Conservation (phyloP, 2,888 invertebrate genomes). For the Leptinotarsa rubiginosa region DNA sequence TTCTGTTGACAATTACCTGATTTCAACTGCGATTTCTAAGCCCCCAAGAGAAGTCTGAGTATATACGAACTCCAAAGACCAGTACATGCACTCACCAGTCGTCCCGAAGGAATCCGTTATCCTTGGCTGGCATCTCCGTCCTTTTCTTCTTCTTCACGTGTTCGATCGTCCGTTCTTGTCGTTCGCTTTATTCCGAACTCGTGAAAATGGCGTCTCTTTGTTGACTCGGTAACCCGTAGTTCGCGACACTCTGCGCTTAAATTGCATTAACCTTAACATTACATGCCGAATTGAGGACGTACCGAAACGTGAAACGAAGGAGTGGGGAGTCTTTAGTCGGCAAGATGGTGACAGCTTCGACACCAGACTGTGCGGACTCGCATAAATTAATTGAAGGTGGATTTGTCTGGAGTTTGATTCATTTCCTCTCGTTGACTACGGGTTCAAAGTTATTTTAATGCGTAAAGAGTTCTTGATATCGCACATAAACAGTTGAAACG, state of each 20-base stretch:
- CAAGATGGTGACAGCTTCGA: conserved; percentile 52
- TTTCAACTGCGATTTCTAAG: conserved; percentile 41
- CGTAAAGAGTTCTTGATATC: too few species aligned
- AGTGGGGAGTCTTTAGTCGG: conserved; percentile 55
- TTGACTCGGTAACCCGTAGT: conserved; percentile 65
- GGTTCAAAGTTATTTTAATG: neutral
- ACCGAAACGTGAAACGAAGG: conserved; percentile 67
- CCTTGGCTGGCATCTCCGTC: conserved; percentile 4
- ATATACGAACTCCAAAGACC: conserved; percentile 44
- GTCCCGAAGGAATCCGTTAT: conserved; percentile 45
- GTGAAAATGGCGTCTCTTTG: conserved; percentile 65
- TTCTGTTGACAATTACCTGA: conserved; percentile 36
- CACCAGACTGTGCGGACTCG: conserved; percentile 58
- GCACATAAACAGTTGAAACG: too few species aligned
- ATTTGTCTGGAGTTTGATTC: conserved; percentile 50
- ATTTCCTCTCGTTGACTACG: neutral
- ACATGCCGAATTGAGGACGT: conserved; percentile 69
- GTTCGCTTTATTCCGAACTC: conserved; percentile 49
- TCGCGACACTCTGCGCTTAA: conserved; percentile 67
- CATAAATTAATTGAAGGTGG: conserved; percentile 61
- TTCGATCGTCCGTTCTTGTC: conserved; percentile 39
- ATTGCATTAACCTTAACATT: conserved; percentile 70
- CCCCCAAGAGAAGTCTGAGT: conserved; percentile 40
- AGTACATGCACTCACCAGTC: conserved; percentile 46
- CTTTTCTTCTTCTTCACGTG: conserved; percentile 19